Evolutionary conservation across 2,797 vertebrate species (phyloP), one percentile per base, ranked within the genome.

Genomic region (Tenualosa thibaudeaui): DNA sequence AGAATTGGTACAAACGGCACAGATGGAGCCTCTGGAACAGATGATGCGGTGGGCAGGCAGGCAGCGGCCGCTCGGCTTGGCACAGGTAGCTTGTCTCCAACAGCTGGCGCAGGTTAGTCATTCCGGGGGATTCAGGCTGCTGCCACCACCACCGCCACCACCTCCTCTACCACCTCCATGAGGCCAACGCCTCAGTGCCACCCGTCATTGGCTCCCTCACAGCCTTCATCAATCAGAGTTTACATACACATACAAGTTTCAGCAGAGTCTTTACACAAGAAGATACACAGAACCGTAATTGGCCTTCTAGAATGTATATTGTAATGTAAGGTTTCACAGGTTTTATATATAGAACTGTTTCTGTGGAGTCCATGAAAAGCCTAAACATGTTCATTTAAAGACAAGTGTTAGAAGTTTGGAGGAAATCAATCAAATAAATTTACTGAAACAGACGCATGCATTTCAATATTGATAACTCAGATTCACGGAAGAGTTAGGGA

Each of bases 91-190:
- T 96, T 97, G 98, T 98, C 97, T 97, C 97, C 97, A 98, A 98
- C 98, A 99, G 98, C 98, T 99, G 98, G 98, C 97, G 95, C 97
- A 98, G 97, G 98, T 99, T 99, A 98, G 97, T 96, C 97, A 97
- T 98, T 98, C 98, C 97, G 98, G 98, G 98, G 98, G 99, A 98
- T 98, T 98, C 96, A 96, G 97, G 96, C 97, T 90, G 86, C 82
- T 86, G 85, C 85, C 95, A 95, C 96, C 96, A 95, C 1, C 60
- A 2, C 60, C n/a, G 4, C 22, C 58, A 24, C 58, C n/a, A n/a
- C 58, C n/a, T 6, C n/a, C 60, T 5, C 2, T 24, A 37, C 68
- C 68, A 37, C 26, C 31, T 6, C 31, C 26, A 15, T 2, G 31
- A 75, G 68, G 68, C 24, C 2, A 68, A 37, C 26, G 65, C 68